These are phyloP conservation scores for Paralichthys olivaceus DNA, from an alignment of 2,113 vertebrate genomes.

Conservation along the genomic window DNA sequence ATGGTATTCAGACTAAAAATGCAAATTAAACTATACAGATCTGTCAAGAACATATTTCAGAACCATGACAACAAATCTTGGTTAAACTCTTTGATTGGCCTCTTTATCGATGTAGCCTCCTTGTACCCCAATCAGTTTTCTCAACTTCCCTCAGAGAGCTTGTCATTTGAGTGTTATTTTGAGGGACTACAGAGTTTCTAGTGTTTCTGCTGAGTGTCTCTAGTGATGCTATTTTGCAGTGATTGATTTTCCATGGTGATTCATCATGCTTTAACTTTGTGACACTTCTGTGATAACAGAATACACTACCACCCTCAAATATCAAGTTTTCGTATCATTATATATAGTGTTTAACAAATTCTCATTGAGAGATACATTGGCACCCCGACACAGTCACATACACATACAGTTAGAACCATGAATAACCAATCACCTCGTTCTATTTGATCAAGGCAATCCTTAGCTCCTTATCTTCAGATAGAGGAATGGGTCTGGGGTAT, in stretches of 20 bases:
- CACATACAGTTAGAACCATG: background rate
- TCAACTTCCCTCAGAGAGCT: background rate
- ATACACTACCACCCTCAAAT: background rate
- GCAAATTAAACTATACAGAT: background rate
- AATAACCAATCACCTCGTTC: conserved; percentile 14
- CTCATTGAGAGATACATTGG: background rate
- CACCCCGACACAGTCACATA: background rate
- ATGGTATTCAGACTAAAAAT: background rate
- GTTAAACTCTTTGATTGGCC: too few species aligned
- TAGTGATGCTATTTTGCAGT: too few species aligned
- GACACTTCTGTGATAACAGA: background rate
- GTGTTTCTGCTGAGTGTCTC: too few species aligned
- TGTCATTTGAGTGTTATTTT: background rate
- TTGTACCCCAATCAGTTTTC: background rate
- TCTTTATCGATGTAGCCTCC: too few species aligned
- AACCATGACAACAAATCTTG: background rate
- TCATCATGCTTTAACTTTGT: background rate
- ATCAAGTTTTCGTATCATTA: background rate
- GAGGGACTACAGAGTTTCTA: background rate
- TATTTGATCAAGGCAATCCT: conserved; percentile 20
- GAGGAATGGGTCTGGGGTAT: conserved; percentile 32
- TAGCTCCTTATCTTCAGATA: conserved; percentile 12
- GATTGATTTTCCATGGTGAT: background rate
- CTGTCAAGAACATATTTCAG: background rate
- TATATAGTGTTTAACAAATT: background rate